Percentiles rank a stretch among this genome's conserved stretches.
Conservation (phyloP, 2,113 vertebrate genomes). For the Himantopus leucocephalus region DNA sequence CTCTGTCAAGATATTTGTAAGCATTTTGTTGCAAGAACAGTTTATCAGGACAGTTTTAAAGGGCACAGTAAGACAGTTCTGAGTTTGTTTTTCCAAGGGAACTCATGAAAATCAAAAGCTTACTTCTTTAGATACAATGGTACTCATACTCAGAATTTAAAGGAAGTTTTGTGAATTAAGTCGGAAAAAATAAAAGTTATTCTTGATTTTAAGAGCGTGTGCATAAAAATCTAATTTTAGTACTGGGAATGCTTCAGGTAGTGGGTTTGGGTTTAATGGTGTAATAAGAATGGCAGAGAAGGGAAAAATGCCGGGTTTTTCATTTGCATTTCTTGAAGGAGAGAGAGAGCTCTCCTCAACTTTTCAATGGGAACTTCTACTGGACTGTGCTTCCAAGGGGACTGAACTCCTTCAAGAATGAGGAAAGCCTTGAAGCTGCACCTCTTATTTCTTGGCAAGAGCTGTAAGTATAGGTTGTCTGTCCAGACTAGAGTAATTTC, state of each 20-base stretch:
- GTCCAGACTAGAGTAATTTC: not conserved
- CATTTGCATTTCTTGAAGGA: not conserved
- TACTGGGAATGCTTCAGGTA: not conserved
- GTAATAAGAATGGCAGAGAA: not conserved
- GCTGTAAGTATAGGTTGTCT: not conserved
- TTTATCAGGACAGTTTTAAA: not conserved
- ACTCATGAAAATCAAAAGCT: not conserved
- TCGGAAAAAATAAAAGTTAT: not conserved
- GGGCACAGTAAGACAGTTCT: not conserved
- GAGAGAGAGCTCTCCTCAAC: not conserved
- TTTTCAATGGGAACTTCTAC: not conserved
- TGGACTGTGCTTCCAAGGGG: not conserved
- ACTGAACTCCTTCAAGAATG: not conserved
- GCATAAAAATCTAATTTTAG: not conserved
- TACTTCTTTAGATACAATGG: not conserved
- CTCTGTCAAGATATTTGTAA: not conserved
- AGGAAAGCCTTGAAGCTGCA: not conserved
- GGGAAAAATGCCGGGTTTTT: not conserved
- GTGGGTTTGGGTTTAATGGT: not conserved
- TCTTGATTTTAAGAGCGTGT: not conserved
- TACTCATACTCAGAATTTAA: not conserved
- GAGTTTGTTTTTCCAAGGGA: not conserved
- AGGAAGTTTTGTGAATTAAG: not conserved
- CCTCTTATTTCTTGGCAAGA: not conserved
- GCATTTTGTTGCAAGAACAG: not conserved